A percentile compares a stretch with the other conserved stretches of the same genome.
Evolutionary conservation across 2,797 vertebrate species (phyloP).

Genomic region (Gymnodraco acuticeps): DNA sequence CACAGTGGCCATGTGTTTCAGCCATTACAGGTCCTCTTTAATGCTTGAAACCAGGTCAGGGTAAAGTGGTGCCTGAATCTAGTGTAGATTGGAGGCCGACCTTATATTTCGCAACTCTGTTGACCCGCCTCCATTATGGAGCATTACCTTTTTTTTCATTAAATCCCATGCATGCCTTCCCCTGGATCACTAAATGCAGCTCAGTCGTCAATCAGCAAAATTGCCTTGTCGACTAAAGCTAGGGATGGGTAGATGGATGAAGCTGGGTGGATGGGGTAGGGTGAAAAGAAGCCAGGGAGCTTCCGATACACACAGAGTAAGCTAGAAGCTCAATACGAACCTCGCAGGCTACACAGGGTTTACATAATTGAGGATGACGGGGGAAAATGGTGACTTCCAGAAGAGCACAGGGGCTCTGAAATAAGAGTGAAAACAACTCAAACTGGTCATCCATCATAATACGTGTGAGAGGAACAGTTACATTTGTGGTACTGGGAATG

Average conservation of each 20-base stretch:
- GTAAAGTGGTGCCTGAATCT: constrained; percentile 53
- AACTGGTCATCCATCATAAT: constrained; percentile 40
- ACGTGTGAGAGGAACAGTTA: constrained; percentile 11
- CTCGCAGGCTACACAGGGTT: constrained; percentile 41
- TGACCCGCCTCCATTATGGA: constrained; percentile 69
- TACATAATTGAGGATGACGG: constrained; percentile 65
- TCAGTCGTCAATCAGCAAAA: constrained; percentile 81
- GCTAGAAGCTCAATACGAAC: constrained; percentile 31
- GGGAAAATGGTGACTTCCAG: constrained; percentile 42
- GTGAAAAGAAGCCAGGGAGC: constrained; percentile 46
- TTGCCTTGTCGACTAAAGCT: constrained; percentile 75
- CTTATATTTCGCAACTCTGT: constrained; percentile 50
- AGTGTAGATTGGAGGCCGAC: constrained; percentile 40
- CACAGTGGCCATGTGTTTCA: constrained; percentile 48
- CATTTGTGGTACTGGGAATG: constrained; percentile 7
- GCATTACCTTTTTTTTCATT: constrained; percentile 65
- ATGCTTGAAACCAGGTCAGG: constrained; percentile 72
- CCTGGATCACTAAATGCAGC: constrained; percentile 72
- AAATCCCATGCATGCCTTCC: constrained; percentile 61
- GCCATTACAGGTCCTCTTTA: constrained; percentile 51
- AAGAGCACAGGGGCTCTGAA: constrained; percentile 39
- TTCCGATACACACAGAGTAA: constrained; percentile 46
- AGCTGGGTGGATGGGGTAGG: constrained; percentile 43
- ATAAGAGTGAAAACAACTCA: constrained; percentile 44
- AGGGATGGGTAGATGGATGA: constrained; percentile 53